Base-by-base conservation (phyloP, 2,797 vertebrate species). In the Cirrhinus molitorella region DNA sequence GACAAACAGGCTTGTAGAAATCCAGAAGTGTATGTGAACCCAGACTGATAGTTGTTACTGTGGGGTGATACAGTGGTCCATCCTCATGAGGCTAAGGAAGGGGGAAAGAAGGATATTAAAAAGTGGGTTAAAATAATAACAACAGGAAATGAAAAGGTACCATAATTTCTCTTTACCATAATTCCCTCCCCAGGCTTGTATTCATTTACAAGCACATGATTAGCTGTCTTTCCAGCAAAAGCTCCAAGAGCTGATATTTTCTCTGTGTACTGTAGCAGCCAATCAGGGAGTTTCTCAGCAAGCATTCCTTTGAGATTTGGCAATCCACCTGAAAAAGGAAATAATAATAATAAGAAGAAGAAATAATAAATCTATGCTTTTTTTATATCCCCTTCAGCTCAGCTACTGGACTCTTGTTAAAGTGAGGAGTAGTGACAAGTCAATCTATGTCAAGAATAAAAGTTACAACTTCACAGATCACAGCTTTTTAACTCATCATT, bases 171-270 rank as follows among this genome's bases (percentile, higher is more conserved):
- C 61, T 51, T 40, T 92, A 95, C 95, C 97, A 98, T 98, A 70
- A 98, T 98, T 68, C 97, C 97, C 88, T 98, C 95, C 14, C 96
- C 96, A 23, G 90, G 91, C 80, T 93, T 94, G 80, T 98, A 98
- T 84, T 98, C 97, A n/a, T 98, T 98, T 86, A 98, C 95, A 85
- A 98, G 92, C 85, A 98, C 96, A 3, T 98, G 97, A 85, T 98
- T 98, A 66, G 97, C 97, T 0, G 70, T 84, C 80, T 95, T 94
- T 51, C 95, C 96, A n/a, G 92, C 90, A 84, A 98, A 98, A 0
- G 94, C 93, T 1, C 94, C 94, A 0, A 97, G 92, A 17, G 92
- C 90, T 57, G 97, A 97, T 8, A 98, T 94, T 63, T 93, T 96
- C 47, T 96, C 92, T 19, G 96, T 94, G 73, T 95, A 96, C 0